Percentiles rank a stretch among this genome's conserved stretches.
Conservation (phyloP, 1,140 invertebrate genomes). For the Choristoneura fumiferana region DNA sequence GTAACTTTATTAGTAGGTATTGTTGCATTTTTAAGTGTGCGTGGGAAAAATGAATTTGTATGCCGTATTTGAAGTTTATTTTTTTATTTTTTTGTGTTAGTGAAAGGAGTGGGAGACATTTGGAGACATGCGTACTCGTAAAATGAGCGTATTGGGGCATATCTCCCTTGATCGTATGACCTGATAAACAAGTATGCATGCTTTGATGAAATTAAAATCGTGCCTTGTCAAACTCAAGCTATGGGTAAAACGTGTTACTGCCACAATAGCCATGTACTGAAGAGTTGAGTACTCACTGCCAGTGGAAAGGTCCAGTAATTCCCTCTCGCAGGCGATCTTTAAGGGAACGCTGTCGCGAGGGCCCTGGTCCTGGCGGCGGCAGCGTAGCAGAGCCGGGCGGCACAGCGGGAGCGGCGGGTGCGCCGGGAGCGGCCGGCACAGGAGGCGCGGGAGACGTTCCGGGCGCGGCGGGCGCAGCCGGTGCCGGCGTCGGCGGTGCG, state of each 20-base stretch:
- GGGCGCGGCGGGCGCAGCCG: conserved; percentile 29
- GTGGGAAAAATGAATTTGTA: no score
- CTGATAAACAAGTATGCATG: no score
- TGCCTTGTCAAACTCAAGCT: background rate
- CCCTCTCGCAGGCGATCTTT: conserved; percentile 86
- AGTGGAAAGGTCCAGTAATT: conserved; percentile 85
- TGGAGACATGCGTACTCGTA: no score
- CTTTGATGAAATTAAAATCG: background rate
- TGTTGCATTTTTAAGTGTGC: no score
- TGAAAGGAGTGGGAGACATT: no score
- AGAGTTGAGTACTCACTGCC: conserved; percentile 83
- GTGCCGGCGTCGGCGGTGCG: conserved; percentile 45
- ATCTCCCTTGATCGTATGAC: no score
- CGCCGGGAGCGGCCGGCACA: conserved; percentile 66
- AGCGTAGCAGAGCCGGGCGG: conserved; percentile 59
- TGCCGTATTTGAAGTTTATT: no score
- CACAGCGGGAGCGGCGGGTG: conserved; percentile 29
- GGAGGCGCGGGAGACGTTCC: conserved; percentile 37
- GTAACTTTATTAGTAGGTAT: no score
- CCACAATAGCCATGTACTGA: background rate
- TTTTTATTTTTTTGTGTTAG: no score
- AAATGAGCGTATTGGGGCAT: no score
- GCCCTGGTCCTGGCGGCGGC: conserved; percentile 79
- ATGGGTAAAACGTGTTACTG: no score
- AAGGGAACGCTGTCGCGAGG: conserved; percentile 81